Conservation (phyloP, 35 echinoderm and acorn worm genomes). For the Patiria miniata region DNA sequence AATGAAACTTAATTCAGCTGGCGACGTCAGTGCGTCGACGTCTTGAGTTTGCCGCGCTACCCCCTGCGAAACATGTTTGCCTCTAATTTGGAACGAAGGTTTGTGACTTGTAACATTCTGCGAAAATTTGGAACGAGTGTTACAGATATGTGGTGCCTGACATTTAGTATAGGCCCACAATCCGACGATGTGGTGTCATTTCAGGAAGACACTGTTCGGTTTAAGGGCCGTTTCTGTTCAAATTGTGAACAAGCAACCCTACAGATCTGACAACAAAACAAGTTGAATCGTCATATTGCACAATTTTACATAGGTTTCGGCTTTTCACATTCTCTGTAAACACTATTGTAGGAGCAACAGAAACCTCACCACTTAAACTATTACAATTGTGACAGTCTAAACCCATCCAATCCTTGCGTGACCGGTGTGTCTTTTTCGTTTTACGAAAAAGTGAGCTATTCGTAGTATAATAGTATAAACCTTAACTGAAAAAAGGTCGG, state of each 20-base stretch:
- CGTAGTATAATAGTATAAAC: no score
- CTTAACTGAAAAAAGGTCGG: no score
- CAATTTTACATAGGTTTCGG: neutral
- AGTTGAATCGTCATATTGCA: neutral
- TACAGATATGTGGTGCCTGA: no score
- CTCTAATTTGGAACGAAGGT: neutral
- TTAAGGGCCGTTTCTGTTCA: neutral
- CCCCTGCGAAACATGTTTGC: conserved; percentile 5
- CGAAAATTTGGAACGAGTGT: no score
- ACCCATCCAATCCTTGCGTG: no score
- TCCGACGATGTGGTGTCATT: neutral
- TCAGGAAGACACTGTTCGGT: no score
- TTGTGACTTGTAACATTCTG: no score
- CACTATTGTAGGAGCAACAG: no score
- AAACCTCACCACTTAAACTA: no score
- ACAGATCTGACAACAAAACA: neutral
- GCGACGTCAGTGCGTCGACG: neutral
- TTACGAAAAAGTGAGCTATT: no score
- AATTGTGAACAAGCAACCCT: neutral
- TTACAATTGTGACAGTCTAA: no score
- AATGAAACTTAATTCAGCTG: conserved; percentile 14
- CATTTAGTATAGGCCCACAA: neutral
- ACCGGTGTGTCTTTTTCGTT: no score
- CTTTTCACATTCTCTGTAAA: neutral
- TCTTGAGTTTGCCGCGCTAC: neutral